Evolutionary conservation across 2,797 vertebrate species (phyloP), one percentile per base, ranked within the genome.

Genomic region (Poecilia wingei): DNA sequence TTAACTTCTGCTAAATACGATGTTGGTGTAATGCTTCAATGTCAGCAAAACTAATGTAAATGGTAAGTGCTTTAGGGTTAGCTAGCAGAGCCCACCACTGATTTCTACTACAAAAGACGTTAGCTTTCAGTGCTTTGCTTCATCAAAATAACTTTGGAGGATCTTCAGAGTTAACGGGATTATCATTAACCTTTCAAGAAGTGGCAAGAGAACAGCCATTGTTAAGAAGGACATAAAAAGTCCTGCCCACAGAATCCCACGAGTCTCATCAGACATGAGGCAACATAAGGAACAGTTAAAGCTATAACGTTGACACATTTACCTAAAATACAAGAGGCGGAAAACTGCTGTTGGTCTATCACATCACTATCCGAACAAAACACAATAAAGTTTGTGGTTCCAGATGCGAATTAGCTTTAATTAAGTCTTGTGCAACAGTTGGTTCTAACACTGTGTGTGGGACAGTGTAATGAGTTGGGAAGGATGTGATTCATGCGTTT

Each of bases 401-500:
- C 41, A 43, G 66, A 70, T n/a, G 25, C n/a, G 0, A 43, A 45
- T 46, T 45, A 45, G 25, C 4, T 73, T 73, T 36, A 53, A 73
- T 22, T 72, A 25, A 53, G 72, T 39, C 20, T 55, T n/a, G 33
- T 41, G 49, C 6, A 79, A 47, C 68, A 33, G 77, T 49, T 79
- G 78, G 66, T 81, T 79, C 20, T 77, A 12, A 39, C 33, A 28
- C 53, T 47, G 74, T 55, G 66, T 84, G 71, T 5, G 10, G 39
- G 33, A 57, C 25, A 28, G 25, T 10, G 53, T 14, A 78, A 71
- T 83, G 74, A 83, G 71, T 70, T 33, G 72, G 31, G 31, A 49
- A 45, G 16, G 46, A 72, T 79, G 77, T 94, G 92, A 93, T 85
- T 93, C 90, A 93, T 76, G 1, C 75, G 69, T 86, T 93, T 92